Conservation (phyloP, 1,140 invertebrate genomes). For the Delia radicum region DNA sequence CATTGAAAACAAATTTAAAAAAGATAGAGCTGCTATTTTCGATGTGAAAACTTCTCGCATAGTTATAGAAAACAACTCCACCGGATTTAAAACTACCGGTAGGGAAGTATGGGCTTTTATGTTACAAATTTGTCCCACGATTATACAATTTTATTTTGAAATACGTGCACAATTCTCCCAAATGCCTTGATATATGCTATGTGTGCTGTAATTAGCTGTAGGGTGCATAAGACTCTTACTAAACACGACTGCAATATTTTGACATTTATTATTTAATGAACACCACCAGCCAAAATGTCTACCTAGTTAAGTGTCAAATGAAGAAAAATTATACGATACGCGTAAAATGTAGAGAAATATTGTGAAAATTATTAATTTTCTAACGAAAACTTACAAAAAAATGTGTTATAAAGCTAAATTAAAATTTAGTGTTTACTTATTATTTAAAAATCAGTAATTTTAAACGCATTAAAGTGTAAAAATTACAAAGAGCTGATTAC, state of each 20-base stretch:
- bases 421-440: background rate
- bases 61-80: too few relatives aligned
- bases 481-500: slow-evolving; percentile 6
- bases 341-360: slow-evolving; percentile 10
- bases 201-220: background rate
- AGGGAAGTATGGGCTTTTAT: too few relatives aligned
- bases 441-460: background rate
- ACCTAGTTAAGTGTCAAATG: background rate
- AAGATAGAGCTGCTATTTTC: too few relatives aligned
- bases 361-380: background rate
- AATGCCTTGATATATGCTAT: too few relatives aligned
- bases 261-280: background rate
- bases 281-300: background rate
- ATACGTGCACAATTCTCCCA: too few relatives aligned
- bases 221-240: background rate
- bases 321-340: slow-evolving; percentile 6
- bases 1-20: too few relatives aligned
- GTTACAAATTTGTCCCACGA: too few relatives aligned
- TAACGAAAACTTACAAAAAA: slow-evolving; percentile 17
- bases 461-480: slow-evolving; percentile 2
- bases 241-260: background rate
- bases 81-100: too few relatives aligned
- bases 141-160: too few relatives aligned
- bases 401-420: background rate
- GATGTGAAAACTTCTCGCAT: too few relatives aligned